Percentiles rank a stretch among this genome's conserved stretches.
Evolutionary conservation across 2,113 vertebrate genomes (phyloP).

Genomic region (Poicephalus gulielmi): DNA sequence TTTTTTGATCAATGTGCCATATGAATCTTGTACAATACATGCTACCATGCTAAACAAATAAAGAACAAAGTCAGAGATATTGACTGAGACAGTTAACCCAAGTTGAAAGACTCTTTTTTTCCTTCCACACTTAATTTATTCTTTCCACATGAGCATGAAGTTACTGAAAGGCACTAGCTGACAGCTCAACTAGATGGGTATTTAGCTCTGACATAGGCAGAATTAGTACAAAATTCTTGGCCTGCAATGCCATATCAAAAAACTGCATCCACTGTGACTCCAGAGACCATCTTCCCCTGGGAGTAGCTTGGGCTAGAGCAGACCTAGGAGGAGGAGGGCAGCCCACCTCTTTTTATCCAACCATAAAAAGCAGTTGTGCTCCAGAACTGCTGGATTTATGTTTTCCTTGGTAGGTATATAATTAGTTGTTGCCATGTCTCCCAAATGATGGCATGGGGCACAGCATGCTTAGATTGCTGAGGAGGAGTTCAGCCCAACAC

Average conservation of each 20-base stretch:
- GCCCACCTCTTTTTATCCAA: not conserved
- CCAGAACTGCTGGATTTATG: not conserved
- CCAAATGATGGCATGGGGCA: not conserved
- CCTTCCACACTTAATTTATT: slow-evolving; percentile 10
- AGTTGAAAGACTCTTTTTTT: not conserved
- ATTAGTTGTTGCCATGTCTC: not conserved
- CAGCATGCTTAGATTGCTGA: not conserved
- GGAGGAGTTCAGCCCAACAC: not conserved
- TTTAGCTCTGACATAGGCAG: slow-evolving; percentile 18
- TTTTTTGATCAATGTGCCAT: slow-evolving; percentile 51
- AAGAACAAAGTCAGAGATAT: slow-evolving; percentile 39
- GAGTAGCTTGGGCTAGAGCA: not conserved
- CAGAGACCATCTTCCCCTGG: not conserved
- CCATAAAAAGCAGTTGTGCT: not conserved
- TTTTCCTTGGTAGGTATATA: not conserved
- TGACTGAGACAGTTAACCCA: slow-evolving; percentile 31
- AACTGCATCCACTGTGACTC: not conserved
- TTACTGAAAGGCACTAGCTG: slow-evolving; percentile 13
- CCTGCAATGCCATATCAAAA: not conserved
- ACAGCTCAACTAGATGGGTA: slow-evolving; percentile 1
- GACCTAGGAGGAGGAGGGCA: not conserved
- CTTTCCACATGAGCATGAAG: not conserved
- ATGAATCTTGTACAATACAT: slow-evolving; percentile 34
- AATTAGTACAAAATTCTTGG: not conserved
- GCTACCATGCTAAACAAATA: slow-evolving; percentile 28